phyloP scores from a whole-genome alignment of 2,113 vertebrate genomes.

The Poecile atricapillus region DNA sequence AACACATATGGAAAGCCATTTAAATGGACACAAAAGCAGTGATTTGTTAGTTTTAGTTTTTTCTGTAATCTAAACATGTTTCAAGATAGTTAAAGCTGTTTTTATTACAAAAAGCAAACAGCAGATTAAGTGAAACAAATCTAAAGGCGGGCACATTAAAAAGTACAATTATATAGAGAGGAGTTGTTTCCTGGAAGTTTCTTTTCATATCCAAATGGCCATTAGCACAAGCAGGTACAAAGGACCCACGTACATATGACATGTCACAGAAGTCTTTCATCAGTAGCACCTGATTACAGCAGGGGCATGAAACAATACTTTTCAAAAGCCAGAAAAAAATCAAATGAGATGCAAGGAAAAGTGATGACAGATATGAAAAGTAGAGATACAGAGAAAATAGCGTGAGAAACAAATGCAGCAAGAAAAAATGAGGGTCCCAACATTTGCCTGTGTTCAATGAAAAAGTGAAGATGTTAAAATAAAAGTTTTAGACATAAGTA shows the following conservation, averaged over 20 bases:
- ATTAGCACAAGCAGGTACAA: not conserved
- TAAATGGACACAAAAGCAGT: not conserved
- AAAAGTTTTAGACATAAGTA: not conserved
- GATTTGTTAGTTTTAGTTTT: not conserved
- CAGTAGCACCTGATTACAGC: conserved; percentile 2
- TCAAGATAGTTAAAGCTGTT: not conserved
- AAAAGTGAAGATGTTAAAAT: not conserved
- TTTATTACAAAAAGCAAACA: not conserved
- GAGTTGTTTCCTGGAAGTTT: not conserved
- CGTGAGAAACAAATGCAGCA: not conserved
- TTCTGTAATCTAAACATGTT: not conserved
- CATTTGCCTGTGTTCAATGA: not conserved
- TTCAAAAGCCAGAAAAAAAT: not conserved
- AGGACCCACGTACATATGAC: not conserved
- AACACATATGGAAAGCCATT: not conserved
- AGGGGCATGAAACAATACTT: not conserved
- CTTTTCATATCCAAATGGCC: not conserved
- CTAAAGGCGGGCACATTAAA: not conserved
- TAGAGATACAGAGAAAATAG: not conserved
- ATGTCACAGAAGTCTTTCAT: not conserved
- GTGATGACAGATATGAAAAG: not conserved
- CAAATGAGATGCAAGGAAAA: not conserved
- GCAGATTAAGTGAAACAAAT: not conserved
- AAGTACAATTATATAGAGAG: not conserved
- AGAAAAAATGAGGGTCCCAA: not conserved